A percentile compares a stretch with the other conserved stretches of the same genome.
These are phyloP conservation scores for Ernsta delagoae DNA, from an alignment of 2,888 invertebrate species.

Conservation along the genomic window DNA sequence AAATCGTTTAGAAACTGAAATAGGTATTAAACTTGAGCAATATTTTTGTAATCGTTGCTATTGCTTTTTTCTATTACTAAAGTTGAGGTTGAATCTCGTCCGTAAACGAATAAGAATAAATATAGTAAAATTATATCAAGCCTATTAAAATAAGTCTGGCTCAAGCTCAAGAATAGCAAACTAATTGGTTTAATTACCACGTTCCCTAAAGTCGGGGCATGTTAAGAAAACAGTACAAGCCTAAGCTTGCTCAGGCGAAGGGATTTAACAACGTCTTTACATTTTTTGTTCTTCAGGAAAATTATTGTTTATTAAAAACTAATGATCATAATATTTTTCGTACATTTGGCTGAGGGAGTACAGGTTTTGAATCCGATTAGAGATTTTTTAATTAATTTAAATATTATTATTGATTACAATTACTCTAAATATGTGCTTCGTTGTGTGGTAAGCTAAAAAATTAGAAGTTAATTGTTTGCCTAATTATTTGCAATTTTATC, in stretches of 20 bases:
- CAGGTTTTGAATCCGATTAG: too few relatives aligned
- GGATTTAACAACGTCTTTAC: neutral
- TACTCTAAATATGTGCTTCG: neutral
- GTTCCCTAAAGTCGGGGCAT: neutral
- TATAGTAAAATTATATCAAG: too few relatives aligned
- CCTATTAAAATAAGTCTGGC: neutral
- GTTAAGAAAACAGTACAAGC: neutral
- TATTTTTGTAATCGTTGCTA: too few relatives aligned
- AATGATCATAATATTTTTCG: neutral
- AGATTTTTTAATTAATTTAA: neutral
- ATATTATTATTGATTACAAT: too few relatives aligned
- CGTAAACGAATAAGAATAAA: too few relatives aligned
- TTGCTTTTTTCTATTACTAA: too few relatives aligned
- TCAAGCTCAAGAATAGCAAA: neutral
- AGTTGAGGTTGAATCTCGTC: too few relatives aligned
- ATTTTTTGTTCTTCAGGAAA: neutral
- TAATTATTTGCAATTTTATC: neutral
- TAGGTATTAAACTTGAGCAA: too few relatives aligned
- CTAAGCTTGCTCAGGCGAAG: neutral
- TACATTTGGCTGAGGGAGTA: too few relatives aligned
- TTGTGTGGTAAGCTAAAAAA: neutral
- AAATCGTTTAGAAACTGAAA: too few relatives aligned
- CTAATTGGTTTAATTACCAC: slow-evolving; percentile 5
- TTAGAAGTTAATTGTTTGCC: neutral
- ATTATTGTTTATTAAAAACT: neutral